Conservation (phyloP, 2,888 invertebrate species). For the Lasioglossum pauxillum region DNA sequence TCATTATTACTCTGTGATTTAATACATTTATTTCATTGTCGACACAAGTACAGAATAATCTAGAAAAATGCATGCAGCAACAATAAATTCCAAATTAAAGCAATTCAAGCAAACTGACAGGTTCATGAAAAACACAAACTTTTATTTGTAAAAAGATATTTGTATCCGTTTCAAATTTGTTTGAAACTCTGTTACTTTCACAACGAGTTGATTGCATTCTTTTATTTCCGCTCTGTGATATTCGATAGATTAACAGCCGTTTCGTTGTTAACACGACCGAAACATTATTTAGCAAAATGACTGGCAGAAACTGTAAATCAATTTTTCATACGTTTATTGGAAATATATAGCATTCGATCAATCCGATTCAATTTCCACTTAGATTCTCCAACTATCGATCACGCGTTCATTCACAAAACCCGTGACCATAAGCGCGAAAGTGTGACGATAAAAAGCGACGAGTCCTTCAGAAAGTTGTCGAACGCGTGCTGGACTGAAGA, state of each 20-base stretch:
- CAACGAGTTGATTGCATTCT: not conserved
- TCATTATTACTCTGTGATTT: not conserved
- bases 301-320: not conserved
- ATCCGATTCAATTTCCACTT: not conserved
- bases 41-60: not conserved
- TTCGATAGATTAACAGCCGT: not conserved
- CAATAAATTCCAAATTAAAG: not conserved
- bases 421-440: not conserved
- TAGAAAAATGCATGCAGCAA: not conserved
- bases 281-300: not conserved
- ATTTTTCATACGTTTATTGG: not conserved
- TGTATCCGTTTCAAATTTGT: not conserved
- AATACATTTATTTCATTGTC: not conserved
- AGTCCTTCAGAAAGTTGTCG: not conserved
- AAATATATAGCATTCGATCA: not conserved
- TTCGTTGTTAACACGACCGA: not conserved
- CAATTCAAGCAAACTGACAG: not conserved
- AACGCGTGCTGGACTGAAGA: not conserved
- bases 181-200: not conserved
- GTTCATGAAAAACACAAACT: not conserved
- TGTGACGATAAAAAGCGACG: not conserved
- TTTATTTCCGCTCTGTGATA: not conserved
- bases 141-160: not conserved
- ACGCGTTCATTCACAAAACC: not conserved
- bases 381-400: not conserved